Percentiles rank a stretch among this genome's conserved stretches.
phyloP scores from a whole-genome alignment of 2,113 vertebrate species.

The Haemorhous mexicanus region DNA sequence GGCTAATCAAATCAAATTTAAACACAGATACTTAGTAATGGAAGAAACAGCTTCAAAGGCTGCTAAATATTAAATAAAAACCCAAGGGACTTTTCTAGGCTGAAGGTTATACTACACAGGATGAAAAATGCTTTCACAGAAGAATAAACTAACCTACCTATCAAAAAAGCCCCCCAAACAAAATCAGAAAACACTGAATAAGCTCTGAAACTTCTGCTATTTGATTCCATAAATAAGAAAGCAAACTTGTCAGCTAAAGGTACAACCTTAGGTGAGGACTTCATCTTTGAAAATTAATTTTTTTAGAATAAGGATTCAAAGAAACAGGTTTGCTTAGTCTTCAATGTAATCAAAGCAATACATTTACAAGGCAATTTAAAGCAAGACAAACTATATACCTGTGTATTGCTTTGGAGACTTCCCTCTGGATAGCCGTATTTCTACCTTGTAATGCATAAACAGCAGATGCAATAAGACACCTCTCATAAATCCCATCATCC shows the following conservation, averaged over 20 bases:
- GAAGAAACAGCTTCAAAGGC: not conserved
- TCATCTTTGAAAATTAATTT: not conserved
- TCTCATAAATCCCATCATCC: conserved; percentile 71
- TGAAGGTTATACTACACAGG: not conserved
- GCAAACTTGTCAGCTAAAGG: not conserved
- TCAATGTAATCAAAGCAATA: not conserved
- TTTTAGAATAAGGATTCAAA: not conserved
- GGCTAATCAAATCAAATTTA: not conserved
- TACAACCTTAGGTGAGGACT: not conserved
- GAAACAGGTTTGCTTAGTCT: not conserved
- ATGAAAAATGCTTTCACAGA: not conserved
- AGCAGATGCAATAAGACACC: conserved; percentile 84
- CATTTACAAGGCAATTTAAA: not conserved
- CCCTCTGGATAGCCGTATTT: conserved; percentile 77
- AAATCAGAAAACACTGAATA: not conserved
- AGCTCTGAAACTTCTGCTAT: not conserved
- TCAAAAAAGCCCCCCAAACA: not conserved
- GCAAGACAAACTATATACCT: conserved; percentile 71
- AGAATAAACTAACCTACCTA: not conserved
- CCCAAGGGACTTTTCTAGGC: not conserved
- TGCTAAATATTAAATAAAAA: not conserved
- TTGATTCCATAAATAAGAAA: not conserved
- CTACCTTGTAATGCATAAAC: conserved; percentile 85
- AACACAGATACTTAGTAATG: not conserved
- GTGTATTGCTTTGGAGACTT: conserved; percentile 86